phyloP scores from a whole-genome alignment of 1,140 invertebrate genomes.

The Hylaeus anthracinus region DNA sequence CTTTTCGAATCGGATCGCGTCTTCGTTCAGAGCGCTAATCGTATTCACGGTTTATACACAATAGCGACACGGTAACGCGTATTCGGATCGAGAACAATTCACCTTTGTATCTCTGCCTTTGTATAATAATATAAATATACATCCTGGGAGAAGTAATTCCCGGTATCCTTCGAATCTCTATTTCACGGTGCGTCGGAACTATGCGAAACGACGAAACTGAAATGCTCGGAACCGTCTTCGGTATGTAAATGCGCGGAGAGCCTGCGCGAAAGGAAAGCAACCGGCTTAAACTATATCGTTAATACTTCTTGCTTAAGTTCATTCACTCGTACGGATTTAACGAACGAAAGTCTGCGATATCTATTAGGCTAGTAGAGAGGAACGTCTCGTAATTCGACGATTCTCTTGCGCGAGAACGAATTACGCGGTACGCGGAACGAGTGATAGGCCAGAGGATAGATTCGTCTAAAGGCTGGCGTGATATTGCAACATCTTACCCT shows the following conservation, averaged over 20 bases:
- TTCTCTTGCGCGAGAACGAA: constrained; percentile 22
- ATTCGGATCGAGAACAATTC: constrained; percentile 2
- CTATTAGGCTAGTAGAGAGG: constrained; percentile 60
- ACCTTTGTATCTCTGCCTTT: background rate
- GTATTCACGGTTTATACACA: constrained; percentile 7
- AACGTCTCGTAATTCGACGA: constrained; percentile 48
- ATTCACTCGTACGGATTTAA: constrained; percentile 25
- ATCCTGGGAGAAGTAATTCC: background rate
- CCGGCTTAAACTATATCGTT: constrained; percentile 13
- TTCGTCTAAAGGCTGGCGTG: constrained; percentile 29
- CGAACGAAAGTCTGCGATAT: constrained; percentile 24
- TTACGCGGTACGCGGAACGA: constrained; percentile 22
- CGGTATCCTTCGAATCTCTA: background rate
- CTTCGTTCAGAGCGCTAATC: constrained; percentile 16
- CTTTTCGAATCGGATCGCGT: background rate
- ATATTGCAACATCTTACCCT: constrained; percentile 16
- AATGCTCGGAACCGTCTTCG: background rate
- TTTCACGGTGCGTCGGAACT: background rate
- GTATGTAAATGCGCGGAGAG: background rate
- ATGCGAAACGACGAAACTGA: background rate
- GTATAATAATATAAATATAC: constrained; percentile 28
- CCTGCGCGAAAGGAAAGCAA: constrained; percentile 9
- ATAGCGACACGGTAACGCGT: too few species aligned
- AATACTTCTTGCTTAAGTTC: constrained; percentile 33
- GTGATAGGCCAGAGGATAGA: constrained; percentile 55